These are phyloP conservation scores for Brachyhypopomus occidentalis DNA, from an alignment of 2,113 vertebrate genomes.

Conservation along the genomic window DNA sequence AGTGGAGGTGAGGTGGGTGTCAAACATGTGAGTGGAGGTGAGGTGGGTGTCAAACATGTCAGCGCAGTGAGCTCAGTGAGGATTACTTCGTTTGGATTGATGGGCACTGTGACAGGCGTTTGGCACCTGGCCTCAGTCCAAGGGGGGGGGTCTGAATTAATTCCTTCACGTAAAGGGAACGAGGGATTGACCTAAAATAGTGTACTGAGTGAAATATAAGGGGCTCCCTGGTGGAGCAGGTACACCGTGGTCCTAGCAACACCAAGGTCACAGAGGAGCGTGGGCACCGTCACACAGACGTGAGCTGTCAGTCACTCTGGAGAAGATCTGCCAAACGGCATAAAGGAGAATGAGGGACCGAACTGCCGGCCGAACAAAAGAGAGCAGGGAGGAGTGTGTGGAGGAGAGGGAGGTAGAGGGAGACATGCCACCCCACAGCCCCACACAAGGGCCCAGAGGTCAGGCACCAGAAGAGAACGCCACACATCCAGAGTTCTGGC, in stretches of 20 bases:
- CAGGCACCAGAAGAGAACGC: neutral
- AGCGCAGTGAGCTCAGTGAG: neutral
- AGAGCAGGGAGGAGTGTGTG: neutral
- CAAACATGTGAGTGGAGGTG: slow-evolving; percentile 14
- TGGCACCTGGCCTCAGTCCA: slow-evolving; percentile 37
- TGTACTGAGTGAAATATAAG: too few relatives aligned
- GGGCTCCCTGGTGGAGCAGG: too few relatives aligned
- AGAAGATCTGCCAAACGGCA: neutral
- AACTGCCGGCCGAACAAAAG: neutral
- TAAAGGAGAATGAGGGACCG: neutral
- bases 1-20: neutral
- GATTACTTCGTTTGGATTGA: slow-evolving; percentile 44
- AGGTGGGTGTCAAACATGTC: slow-evolving; percentile 31
- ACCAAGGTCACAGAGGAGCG: too few relatives aligned
- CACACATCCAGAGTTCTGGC: slow-evolving; percentile 13
- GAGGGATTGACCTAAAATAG: neutral
- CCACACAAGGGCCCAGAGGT: slow-evolving; percentile 3
- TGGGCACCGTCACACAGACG: too few relatives aligned
- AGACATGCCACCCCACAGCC: neutral
- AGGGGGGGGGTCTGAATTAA: slow-evolving; percentile 23
- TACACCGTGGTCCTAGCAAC: too few relatives aligned
- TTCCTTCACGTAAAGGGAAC: slow-evolving; percentile 27
- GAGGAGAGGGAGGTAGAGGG: neutral
- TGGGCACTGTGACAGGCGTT: slow-evolving; percentile 46
- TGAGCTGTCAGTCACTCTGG: neutral